Percentiles rank a stretch among this genome's conserved stretches.
Evolutionary conservation across 1,140 invertebrate genomes (phyloP).

Genomic region (Oreohelix idahoensis): DNA sequence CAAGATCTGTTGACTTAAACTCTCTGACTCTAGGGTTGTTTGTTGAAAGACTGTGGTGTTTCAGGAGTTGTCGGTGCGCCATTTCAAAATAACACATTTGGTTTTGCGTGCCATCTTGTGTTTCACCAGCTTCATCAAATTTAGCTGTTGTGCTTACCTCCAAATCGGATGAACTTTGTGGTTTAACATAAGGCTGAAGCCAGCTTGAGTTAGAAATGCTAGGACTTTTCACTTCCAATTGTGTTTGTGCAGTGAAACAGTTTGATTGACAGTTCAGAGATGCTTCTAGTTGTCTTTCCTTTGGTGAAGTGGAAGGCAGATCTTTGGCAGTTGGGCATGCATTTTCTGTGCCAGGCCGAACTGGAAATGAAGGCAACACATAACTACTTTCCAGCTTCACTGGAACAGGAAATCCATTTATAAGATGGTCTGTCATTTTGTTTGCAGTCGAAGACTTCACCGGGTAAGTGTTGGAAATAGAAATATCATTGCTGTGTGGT

Average conservation of each 20-base stretch:
- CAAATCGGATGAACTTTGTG: not conserved
- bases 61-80: slow-evolving; percentile 1
- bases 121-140: not conserved
- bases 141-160: not conserved
- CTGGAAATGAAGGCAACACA: not conserved
- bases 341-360: not conserved
- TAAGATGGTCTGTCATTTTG: not conserved
- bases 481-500: not conserved
- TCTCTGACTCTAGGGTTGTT: not conserved
- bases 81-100: not conserved
- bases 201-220: not conserved
- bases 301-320: not conserved
- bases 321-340: not conserved
- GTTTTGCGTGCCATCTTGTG: not conserved
- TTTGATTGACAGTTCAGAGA: not conserved
- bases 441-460: not conserved
- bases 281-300: not conserved
- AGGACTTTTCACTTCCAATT: not conserved
- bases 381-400: not conserved
- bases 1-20: not conserved
- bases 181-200: not conserved
- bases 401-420: not conserved
- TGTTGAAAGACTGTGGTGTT: not conserved
- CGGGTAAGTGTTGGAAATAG: not conserved
- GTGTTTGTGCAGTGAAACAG: not conserved